Conservation (phyloP, 2,113 vertebrate species). For the Rhombomys opimus region DNA sequence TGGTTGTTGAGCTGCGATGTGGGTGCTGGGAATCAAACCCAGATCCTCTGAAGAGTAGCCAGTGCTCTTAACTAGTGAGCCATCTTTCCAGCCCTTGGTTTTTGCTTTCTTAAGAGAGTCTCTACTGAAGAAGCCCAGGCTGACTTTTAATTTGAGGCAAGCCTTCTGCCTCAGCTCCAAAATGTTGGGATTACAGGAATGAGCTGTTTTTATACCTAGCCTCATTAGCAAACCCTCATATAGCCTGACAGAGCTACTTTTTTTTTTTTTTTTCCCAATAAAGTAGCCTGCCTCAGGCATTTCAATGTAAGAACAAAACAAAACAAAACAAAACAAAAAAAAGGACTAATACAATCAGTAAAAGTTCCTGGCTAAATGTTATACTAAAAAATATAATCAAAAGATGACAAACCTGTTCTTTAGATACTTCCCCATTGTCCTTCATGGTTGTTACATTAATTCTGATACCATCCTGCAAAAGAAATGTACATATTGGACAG, state of each 20-base stretch:
- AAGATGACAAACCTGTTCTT: conserved; percentile 90
- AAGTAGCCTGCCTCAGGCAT: neutral
- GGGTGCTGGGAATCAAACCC: neutral
- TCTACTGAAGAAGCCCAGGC: neutral
- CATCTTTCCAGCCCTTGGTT: neutral
- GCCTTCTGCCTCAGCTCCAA: neutral
- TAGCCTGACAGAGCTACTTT: neutral
- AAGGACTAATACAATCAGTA: neutral
- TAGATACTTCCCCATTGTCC: conserved; percentile 86
- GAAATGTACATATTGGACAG: neutral
- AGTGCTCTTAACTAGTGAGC: neutral
- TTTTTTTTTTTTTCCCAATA: neutral
- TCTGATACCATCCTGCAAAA: conserved; percentile 89
- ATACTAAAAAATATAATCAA: conserved; percentile 38
- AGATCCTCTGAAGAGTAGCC: neutral
- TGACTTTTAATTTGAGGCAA: neutral
- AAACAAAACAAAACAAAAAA: neutral
- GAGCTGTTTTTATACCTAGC: neutral
- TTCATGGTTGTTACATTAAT: conserved; percentile 89
- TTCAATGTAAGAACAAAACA: neutral
- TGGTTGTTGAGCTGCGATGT: neutral
- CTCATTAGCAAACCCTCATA: neutral
- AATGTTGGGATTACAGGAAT: neutral
- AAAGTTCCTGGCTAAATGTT: conserved; percentile 37
- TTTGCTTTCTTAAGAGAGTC: neutral